These are phyloP conservation scores for Rhynchonema sp. DNA, from an alignment of 2,888 invertebrate species.

Conservation along the genomic window DNA sequence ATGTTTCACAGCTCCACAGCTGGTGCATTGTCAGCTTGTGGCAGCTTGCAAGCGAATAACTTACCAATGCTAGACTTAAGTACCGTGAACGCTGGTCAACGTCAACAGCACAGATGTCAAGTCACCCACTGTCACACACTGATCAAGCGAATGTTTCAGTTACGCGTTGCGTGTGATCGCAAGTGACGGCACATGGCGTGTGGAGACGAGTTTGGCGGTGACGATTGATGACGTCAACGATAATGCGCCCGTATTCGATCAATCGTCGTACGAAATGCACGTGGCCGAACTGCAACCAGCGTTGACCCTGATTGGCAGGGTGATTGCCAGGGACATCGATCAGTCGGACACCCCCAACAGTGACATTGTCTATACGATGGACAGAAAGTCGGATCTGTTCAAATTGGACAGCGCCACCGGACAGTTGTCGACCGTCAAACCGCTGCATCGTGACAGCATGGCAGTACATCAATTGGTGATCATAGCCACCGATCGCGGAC, in stretches of 20 bases:
- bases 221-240: constrained; percentile 88
- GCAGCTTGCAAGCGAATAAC: too few relatives aligned
- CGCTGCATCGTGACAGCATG: not conserved
- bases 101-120: too few relatives aligned
- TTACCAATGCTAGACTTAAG: too few relatives aligned
- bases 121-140: too few relatives aligned
- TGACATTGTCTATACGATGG: constrained; percentile 64
- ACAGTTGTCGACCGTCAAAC: not conserved
- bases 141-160: too few relatives aligned
- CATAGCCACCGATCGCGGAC: not conserved
- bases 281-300: constrained; percentile 55
- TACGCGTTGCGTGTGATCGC: constrained; percentile 8
- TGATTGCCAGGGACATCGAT: constrained; percentile 65
- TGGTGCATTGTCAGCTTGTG: too few relatives aligned
- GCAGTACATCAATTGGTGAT: not conserved
- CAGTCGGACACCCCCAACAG: constrained; percentile 70
- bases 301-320: constrained; percentile 64
- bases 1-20: too few relatives aligned
- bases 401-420: constrained; percentile 81
- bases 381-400: constrained; percentile 73
- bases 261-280: constrained; percentile 57
- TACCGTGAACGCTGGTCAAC: too few relatives aligned
- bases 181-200: constrained; percentile 71
- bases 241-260: constrained; percentile 75
- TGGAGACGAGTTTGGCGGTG: constrained; percentile 69